Conservation (phyloP, 2,888 invertebrate species). For the Oligia strigilis region DNA sequence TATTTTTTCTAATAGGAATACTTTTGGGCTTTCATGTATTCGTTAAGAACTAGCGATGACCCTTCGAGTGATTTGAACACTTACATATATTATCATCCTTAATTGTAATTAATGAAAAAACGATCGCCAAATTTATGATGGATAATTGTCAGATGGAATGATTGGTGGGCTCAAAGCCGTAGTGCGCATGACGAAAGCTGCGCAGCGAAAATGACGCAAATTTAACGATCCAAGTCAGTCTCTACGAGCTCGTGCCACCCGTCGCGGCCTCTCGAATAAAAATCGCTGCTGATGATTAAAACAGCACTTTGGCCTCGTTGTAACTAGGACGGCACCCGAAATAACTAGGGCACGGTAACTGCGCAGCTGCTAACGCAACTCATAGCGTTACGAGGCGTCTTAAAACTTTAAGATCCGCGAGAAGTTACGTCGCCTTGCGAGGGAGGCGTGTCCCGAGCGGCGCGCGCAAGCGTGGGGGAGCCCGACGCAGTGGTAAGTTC, state of each 20-base stretch:
- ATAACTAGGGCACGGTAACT: slow-evolving; percentile 89
- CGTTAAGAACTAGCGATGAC: background rate
- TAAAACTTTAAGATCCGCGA: slow-evolving; percentile 68
- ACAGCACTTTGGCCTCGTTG: slow-evolving; percentile 87
- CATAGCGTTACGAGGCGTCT: slow-evolving; percentile 73
- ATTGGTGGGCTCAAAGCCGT: background rate
- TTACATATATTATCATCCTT: background rate
- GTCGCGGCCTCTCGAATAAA: slow-evolving; percentile 86
- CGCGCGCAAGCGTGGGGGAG: slow-evolving; percentile 61
- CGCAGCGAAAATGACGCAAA: slow-evolving; percentile 67
- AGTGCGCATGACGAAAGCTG: slow-evolving; percentile 49
- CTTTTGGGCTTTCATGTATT: background rate
- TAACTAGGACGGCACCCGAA: slow-evolving; percentile 88
- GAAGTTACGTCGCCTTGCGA: slow-evolving; percentile 52
- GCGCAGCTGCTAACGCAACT: slow-evolving; percentile 85
- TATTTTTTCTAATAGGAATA: slow-evolving; percentile 12
- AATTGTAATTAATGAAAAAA: background rate
- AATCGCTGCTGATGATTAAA: slow-evolving; percentile 86
- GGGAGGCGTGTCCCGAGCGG: slow-evolving; percentile 1
- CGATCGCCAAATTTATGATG: background rate
- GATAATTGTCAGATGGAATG: background rate
- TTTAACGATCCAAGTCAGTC: slow-evolving; percentile 76
- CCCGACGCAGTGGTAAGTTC: slow-evolving; percentile 67
- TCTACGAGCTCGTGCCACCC: slow-evolving; percentile 82
- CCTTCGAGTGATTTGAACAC: background rate